Evolutionary conservation across 2,113 vertebrate genomes (phyloP).

Genomic region (Sinocyclocheilus maitianheensis): DNA sequence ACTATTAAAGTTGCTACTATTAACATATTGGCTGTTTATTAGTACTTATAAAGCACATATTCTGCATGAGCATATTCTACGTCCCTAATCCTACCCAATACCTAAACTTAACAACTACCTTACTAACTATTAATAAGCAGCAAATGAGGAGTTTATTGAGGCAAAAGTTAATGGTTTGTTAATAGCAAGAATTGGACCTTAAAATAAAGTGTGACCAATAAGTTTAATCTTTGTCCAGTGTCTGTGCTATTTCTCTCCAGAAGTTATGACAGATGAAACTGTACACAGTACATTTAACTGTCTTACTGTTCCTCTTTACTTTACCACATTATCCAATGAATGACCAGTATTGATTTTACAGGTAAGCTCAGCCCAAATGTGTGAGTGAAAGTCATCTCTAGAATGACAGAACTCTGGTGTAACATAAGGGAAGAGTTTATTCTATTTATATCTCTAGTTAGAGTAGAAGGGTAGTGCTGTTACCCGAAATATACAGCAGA

Average conservation of each 20-base stretch:
- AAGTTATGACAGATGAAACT: not conserved
- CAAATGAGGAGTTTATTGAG: too few relatives aligned
- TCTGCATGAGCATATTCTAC: too few relatives aligned
- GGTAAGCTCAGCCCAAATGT: not conserved
- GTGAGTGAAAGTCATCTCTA: conserved; percentile 30
- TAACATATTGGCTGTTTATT: too few relatives aligned
- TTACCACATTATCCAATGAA: not conserved
- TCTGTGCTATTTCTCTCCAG: not conserved
- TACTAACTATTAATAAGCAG: too few relatives aligned
- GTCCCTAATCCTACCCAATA: too few relatives aligned
- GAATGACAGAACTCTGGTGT: conserved; percentile 49
- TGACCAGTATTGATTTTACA: not conserved
- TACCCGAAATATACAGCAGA: not conserved
- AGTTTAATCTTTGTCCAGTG: not conserved
- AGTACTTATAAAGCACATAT: too few relatives aligned
- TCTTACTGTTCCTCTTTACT: not conserved
- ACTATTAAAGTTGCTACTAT: too few relatives aligned
- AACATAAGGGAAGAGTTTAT: conserved; percentile 50
- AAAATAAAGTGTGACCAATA: too few relatives aligned
- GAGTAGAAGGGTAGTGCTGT: not conserved
- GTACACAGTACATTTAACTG: not conserved
- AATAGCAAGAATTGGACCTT: too few relatives aligned
- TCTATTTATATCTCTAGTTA: conserved; percentile 64
- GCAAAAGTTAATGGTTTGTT: too few relatives aligned
- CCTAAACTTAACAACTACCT: too few relatives aligned